Evolutionary conservation across 2,797 vertebrate genomes (phyloP), one percentile per base, ranked within the genome.

Genomic region (Phoeniculus purpureus): DNA sequence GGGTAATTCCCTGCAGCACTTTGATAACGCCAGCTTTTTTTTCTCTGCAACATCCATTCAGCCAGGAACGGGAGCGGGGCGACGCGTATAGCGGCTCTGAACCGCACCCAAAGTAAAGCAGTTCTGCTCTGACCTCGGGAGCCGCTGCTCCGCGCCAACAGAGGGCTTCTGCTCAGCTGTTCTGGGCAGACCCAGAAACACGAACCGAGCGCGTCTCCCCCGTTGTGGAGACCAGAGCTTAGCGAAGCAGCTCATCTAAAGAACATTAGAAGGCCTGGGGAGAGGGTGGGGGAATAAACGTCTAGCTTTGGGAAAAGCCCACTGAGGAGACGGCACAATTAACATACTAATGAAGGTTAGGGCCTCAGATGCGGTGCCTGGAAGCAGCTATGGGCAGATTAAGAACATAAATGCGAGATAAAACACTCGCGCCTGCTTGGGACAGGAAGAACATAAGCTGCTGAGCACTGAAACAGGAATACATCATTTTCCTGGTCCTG

Each of bases 301-400:
- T 89, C 88, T 81, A 92, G 78, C 68, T 85, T 84, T 3, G 2
- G 87, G 80, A 94, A 90, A 91, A 76, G 43, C 82, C 95, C 77
- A 92, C 64, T 75, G 96, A 94, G 96, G 15, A 66, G 82, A 67
- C 92, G 72, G 84, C 60, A 85, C 92, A 95, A 96, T 96, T 96
- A 96, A 92, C 95, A 96, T 96, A 95, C 92, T 97, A 96, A 96
- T 96, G 93, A 96, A 88, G 66, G 58, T 71, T 93, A 37, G 37
- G 91, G 93, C 94, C 94, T 96, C 93, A 94, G 90, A 96, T 97
- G 94, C 62, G 85, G 72, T 92, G 81, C 68, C 80, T 89, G 89
- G 92, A 94, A 95, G 92, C 73, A 92, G 91, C 93, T 95, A 94
- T 56, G 65, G 66, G 86, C 89, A 90, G 95, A 94, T 92, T 86